Percentiles rank a stretch among this genome's conserved stretches.
phyloP scores from a whole-genome alignment of 2,113 vertebrate genomes.

The Vulpes lagopus region DNA sequence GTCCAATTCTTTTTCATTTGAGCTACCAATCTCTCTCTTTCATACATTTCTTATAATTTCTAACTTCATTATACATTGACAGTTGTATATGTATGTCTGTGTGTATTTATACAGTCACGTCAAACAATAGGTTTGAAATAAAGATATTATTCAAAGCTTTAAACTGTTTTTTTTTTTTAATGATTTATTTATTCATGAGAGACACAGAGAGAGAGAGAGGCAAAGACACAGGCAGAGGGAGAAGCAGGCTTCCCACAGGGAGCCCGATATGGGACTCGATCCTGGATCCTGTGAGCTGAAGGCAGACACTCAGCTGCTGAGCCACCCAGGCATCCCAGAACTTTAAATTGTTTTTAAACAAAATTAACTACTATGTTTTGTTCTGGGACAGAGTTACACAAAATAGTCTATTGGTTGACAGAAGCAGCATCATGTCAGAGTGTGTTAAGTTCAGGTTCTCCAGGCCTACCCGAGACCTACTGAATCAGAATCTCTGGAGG shows the following conservation, averaged over 20 bases:
- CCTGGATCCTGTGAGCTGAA: too few species aligned
- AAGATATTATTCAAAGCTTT: not conserved
- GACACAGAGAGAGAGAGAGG: too few species aligned
- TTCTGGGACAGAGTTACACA: not conserved
- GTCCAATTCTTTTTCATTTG: not conserved
- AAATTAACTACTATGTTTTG: not conserved
- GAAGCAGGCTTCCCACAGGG: too few species aligned
- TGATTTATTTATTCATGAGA: too few species aligned
- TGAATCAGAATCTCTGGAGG: not conserved
- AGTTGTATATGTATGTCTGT: not conserved
- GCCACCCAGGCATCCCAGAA: too few species aligned
- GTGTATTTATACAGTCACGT: not conserved
- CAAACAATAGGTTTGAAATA: not conserved
- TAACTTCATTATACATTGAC: not conserved
- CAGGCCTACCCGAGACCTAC: not conserved
- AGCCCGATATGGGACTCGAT: too few species aligned
- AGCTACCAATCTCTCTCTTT: not conserved
- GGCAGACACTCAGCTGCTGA: too few species aligned
- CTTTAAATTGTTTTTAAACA: not conserved
- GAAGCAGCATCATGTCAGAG: not conserved
- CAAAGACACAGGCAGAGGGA: too few species aligned
- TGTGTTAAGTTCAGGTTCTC: not conserved
- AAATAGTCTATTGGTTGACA: not conserved
- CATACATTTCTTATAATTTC: not conserved
- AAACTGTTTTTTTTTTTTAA: not conserved